A percentile compares a stretch with the other conserved stretches of the same genome.
Evolutionary conservation across 2,797 vertebrate species (phyloP).

Genomic region (Gila robusta): DNA sequence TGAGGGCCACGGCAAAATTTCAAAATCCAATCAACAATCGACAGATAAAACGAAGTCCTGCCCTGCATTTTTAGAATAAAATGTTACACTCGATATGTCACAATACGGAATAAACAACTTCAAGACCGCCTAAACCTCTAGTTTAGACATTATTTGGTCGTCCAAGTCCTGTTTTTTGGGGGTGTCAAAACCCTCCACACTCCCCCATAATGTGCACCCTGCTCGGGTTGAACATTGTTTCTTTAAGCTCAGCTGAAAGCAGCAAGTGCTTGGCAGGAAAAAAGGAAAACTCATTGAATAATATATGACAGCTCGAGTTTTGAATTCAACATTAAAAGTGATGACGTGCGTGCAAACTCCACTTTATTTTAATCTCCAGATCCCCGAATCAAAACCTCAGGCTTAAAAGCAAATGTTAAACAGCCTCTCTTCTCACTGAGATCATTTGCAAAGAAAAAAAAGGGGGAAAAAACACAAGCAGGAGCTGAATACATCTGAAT

Average conservation of each 20-base stretch:
- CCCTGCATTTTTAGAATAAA: neutral
- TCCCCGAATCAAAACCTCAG: conserved; percentile 76
- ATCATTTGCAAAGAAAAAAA: conserved; percentile 61
- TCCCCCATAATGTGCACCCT: neutral
- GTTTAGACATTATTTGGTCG: neutral
- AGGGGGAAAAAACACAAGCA: conserved; percentile 58
- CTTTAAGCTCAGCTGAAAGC: conserved; percentile 66
- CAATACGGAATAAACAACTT: neutral
- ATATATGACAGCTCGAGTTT: conserved; percentile 81
- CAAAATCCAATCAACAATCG: no score
- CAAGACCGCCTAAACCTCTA: neutral
- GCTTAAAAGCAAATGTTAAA: conserved; percentile 74
- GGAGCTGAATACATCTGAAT: conserved; percentile 69
- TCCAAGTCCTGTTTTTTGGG: neutral
- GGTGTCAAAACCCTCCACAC: neutral
- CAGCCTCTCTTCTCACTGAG: conserved; percentile 69
- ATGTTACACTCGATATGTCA: neutral
- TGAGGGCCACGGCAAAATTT: neutral
- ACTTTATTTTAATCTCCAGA: conserved; percentile 74
- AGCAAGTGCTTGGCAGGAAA: conserved; percentile 68
- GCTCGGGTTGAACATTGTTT: conserved; percentile 66
- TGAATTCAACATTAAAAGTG: conserved; percentile 82
- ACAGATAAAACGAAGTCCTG: neutral
- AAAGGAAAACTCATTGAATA: conserved; percentile 79
- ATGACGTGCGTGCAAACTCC: conserved; percentile 79